Evolutionary conservation across 2,888 invertebrate species (phyloP).

Genomic region (Oasisia sp.): DNA sequence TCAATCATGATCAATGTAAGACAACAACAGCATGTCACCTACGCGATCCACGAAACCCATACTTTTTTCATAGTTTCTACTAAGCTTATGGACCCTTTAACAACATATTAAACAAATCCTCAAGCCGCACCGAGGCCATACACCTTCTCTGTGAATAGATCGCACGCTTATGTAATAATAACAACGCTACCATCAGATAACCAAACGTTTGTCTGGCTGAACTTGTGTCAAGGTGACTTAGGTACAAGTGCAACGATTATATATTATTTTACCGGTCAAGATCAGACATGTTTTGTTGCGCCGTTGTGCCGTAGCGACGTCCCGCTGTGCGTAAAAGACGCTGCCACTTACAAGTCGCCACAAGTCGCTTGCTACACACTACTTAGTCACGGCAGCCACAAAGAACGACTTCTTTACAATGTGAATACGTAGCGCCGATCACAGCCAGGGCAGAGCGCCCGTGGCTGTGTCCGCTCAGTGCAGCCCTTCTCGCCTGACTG

Average conservation of each 20-base stretch:
- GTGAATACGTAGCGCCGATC: background rate
- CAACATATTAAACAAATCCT: background rate
- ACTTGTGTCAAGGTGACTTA: background rate
- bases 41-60: background rate
- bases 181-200: background rate
- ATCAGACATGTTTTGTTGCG: background rate
- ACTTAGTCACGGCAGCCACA: background rate
- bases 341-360: background rate
- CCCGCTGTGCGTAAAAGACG: background rate
- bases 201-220: background rate
- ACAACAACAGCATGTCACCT: background rate
- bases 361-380: background rate
- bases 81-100: background rate
- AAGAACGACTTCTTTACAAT: background rate
- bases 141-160: background rate
- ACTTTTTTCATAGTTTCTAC: too few relatives aligned
- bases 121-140: background rate
- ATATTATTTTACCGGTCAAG: background rate
- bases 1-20: background rate
- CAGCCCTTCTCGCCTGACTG: background rate
- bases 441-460: background rate
- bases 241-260: background rate
- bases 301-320: background rate
- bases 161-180: background rate
- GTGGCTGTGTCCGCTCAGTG: background rate